phyloP scores from a whole-genome alignment of 2,113 vertebrate genomes.

The Lophotis ruficrista region DNA sequence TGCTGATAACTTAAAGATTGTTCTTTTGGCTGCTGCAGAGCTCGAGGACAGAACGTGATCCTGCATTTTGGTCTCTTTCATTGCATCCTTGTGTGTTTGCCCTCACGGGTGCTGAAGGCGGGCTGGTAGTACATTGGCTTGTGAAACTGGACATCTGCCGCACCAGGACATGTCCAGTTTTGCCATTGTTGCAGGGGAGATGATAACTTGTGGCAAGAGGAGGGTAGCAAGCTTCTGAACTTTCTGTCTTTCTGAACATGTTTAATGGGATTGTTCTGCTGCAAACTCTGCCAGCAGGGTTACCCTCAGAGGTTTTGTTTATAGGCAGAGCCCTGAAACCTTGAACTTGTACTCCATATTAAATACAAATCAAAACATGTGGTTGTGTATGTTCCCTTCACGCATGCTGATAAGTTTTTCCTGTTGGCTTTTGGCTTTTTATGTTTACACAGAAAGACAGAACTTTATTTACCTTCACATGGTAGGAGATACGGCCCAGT shows the following conservation, averaged over 20 bases:
- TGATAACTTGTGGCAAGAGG: background rate
- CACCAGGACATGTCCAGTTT: background rate
- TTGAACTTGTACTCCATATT: background rate
- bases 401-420: background rate
- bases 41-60: accelerated
- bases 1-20: background rate
- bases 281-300: background rate
- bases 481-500: accelerated
- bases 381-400: background rate
- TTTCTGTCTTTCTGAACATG: background rate
- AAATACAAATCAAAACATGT: background rate
- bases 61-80: background rate
- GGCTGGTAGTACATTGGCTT: background rate
- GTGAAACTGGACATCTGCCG: background rate
- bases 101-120: background rate
- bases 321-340: background rate
- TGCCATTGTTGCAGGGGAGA: background rate
- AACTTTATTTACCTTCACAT: background rate
- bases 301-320: background rate
- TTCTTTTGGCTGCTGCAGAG: background rate
- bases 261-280: background rate
- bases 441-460: background rate
- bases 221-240: background rate
- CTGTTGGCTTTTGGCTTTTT: background rate
- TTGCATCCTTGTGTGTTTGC: background rate